Evolutionary conservation across 2,797 vertebrate genomes (phyloP).

Genomic region (Orestias chungarensis): DNA sequence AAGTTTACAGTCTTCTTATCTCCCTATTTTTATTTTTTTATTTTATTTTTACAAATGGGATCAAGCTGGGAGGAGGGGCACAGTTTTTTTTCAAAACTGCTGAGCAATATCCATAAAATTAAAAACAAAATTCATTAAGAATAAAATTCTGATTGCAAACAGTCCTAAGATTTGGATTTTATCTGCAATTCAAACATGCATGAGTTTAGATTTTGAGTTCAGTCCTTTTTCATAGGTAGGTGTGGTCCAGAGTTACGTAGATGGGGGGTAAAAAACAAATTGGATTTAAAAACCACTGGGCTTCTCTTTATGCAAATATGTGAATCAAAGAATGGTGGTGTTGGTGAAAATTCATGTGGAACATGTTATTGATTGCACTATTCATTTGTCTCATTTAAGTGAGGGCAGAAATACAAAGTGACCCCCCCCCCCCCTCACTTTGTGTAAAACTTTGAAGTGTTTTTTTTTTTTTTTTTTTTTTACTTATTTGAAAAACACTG

Average conservation of each 20-base stretch:
- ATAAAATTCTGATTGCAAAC: constrained; percentile 69
- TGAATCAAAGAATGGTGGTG: constrained; percentile 72
- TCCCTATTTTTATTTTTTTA: constrained; percentile 5
- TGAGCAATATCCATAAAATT: constrained; percentile 70
- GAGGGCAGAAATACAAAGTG: constrained; percentile 74
- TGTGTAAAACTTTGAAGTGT: constrained; percentile 81
- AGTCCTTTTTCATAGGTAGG: constrained; percentile 31
- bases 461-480: constrained; percentile 64
- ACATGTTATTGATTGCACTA: constrained; percentile 82
- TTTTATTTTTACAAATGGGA: constrained; percentile 4
- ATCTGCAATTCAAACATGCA: no score
- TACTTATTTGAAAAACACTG: constrained; percentile 92
- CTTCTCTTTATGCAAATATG: constrained; percentile 76
- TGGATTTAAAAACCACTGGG: constrained; percentile 74
- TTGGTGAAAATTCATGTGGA: constrained; percentile 78
- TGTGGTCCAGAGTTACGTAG: constrained; percentile 64
- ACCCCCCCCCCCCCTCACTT: constrained; percentile 73
- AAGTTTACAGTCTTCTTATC: constrained; percentile 66
- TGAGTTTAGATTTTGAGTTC: no score
- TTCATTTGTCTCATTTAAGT: constrained; percentile 57
- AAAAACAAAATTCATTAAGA: background rate
- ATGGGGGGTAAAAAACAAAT: constrained; percentile 42
- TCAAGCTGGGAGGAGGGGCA: constrained; percentile 23
- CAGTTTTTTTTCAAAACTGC: constrained; percentile 52
- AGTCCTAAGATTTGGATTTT: constrained; percentile 59